Base-by-base conservation (phyloP, 2,797 vertebrate genomes). In the Fratercula arctica region DNA sequence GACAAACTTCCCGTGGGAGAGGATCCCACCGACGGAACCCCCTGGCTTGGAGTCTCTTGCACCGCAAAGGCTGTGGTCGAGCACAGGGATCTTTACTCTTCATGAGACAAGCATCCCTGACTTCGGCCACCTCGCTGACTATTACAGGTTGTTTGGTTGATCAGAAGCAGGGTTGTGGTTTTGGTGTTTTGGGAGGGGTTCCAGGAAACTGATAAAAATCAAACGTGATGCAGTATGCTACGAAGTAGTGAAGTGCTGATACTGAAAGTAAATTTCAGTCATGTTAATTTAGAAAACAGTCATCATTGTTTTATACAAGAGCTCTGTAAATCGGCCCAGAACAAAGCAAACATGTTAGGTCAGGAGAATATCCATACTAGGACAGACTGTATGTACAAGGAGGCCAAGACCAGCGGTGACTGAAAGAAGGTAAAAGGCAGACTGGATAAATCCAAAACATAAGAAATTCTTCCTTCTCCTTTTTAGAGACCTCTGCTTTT, bases 171-270 rank as follows among this genome's bases (percentile, higher is more conserved):
- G 61, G 28, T 15, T 28, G 14, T 1, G 18, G 33, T 20, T 24
- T 23, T 19, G 59, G 67, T 18, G 31, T 16, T 67, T 18, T 54
- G 59, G 37, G 37, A 87, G 18, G 29, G 20, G 50, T 24, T 46
- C 41, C 77, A 86, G 57, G 66, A 81, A 72, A 57, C 11, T 3
- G 33, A 45, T 21, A 21, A 39, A 59, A 50, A 41, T 35, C 2
- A 14, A 64, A 72, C 0, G 0, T 16, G 69, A 39, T 41, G 25
- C 11, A 7, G 15, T 37, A 33, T 8, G 61, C 24, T 45, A 17
- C 0, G 0, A 21, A 31, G n/a, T 3, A 31, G 9, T 26, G 39
- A 64, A 79, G 61, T 60, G 61, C 77, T 26, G 35, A 20, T 6
- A 77, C 56, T 3, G 17, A 12, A 73, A 82, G 26, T 19, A 45